phyloP scores from a whole-genome alignment of 1,140 invertebrate species.

The Drosophila sechellia region DNA sequence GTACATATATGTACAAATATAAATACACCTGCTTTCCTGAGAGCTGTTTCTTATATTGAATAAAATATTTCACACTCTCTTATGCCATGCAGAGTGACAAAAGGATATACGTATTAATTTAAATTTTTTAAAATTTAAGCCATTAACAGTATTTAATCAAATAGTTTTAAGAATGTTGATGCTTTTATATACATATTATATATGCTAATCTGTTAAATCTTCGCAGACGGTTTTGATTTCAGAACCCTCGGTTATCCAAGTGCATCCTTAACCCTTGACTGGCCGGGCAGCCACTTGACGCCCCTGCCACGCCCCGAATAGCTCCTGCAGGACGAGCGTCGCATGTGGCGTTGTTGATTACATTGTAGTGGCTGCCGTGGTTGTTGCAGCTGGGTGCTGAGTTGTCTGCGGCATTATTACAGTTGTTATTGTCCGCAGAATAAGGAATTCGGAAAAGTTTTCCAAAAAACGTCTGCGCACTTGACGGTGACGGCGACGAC shows the following conservation, averaged over 20 bases:
- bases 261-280: conserved; percentile 65
- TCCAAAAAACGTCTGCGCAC: conserved; percentile 70
- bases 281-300: conserved; percentile 54
- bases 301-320: conserved; percentile 1
- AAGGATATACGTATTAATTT: too few species aligned
- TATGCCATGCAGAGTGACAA: too few species aligned
- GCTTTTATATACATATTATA: too few species aligned
- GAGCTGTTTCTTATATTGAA: too few species aligned
- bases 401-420: conserved; percentile 79
- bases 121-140: too few species aligned
- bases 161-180: too few species aligned
- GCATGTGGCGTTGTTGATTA: conserved; percentile 79
- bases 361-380: conserved; percentile 55
- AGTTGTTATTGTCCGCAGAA: conserved; percentile 74
- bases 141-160: too few species aligned
- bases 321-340: conserved; percentile 36
- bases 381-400: conserved; percentile 53
- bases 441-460: conserved; percentile 78
- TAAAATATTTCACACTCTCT: too few species aligned
- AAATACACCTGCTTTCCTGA: too few species aligned
- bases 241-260: conserved; percentile 5
- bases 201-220: too few species aligned
- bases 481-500: conserved; percentile 71
- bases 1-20: too few species aligned
- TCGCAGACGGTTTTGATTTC: too few species aligned